Evolutionary conservation across 2,113 vertebrate genomes (phyloP).

Genomic region (cattle (Bos taurus)): ARS-UCD2.0 NC_037348.1:48798001-48798500

Average conservation of each 20-base stretch:
- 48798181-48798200: neutral
- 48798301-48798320: neutral
- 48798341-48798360: neutral
- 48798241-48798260: neutral
- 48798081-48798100: neutral
- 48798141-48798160: neutral
- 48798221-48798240: neutral
- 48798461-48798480: neutral
- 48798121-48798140: slow-evolving; percentile 5
- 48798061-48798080: neutral
- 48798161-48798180: neutral
- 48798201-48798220: neutral
- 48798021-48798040: neutral
- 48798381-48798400: neutral
- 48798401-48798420: neutral
- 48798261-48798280: neutral
- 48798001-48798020: neutral
- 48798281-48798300: neutral
- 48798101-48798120: neutral
- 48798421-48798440: neutral
- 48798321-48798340: neutral
- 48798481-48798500: neutral
- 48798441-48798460: neutral
- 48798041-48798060: neutral
- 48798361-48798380: neutral